Base-by-base conservation (phyloP, 2,888 invertebrate genomes). In the Ormia ochracea region DNA sequence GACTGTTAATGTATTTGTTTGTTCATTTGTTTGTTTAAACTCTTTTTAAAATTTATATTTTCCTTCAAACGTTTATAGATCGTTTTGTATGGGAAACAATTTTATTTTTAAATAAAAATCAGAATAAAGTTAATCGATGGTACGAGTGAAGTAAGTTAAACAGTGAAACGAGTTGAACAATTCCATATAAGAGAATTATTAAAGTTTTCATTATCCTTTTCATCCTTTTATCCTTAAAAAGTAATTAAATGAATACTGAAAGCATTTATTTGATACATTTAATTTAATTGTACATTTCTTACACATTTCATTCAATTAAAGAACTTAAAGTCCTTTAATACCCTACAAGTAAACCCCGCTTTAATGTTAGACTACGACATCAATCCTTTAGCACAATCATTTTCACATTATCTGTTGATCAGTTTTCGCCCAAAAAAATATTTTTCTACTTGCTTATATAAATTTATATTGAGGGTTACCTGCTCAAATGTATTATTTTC, bases 1-100 rank as follows among this genome's bases (percentile, higher is more conserved):
- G 69, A 54, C 75, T 78, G 73, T 81, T 73, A 81, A 69, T 81
- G 65, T 80, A 56, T 72, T 66, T 78, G 63, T 74, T 48, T 58
- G 66, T 75, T 61, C 19, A 38, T 59, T 66, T 28, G 23, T 26
- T 74, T 65, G 17, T 69, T 58, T 43, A 14, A 50, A 50, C 2
- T 41, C 36, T 56, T 48, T 54, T 33, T 52, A 9, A 12, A n/a
- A 4, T 19, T 45, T 45, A 31, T 6, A 12, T 12, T 19, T 33
- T 38, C 38, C 23, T 3, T n/a, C 4, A 14, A 66, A 56, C 14
- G 43, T 45, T 56, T 41, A 43, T 52, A 19, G 52, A 52, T 28
- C 50, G 36, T 41, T 14, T 61, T 43, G 43, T 1, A 28, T 6
- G 36, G 2, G 45, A 6, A 21, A 12, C 19, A 6, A 6, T n/a